Base-by-base conservation (phyloP, 2,888 invertebrate species). In the Drosophila prostipennis region DNA sequence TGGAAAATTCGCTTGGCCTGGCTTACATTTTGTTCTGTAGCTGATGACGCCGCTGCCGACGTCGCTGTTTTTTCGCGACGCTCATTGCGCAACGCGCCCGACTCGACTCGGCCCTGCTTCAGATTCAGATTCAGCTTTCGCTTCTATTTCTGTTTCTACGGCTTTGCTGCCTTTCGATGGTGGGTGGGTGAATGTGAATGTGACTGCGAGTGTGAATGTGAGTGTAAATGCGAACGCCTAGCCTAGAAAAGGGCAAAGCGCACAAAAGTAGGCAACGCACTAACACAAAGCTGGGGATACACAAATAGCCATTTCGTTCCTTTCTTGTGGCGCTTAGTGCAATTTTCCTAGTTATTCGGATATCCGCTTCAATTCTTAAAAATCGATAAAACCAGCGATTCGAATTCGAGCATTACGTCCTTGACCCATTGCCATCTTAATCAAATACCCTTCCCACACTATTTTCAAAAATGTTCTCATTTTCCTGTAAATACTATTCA, bases 251-350 rank as follows among this genome's bases (percentile, higher is more conserved):
- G 69, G 75, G 75, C 76, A 63, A 55, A 65, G 78, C 77, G 77
- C 89, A 72, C 57, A 78, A 88, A 88, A 69, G 86, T 88, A 88
- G 84, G 84, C 84, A 88, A 86, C 63, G 43, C 37, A 14, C 16
- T 10, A 19, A 34, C 16, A 34, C 48, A 34, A 34, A 53, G 40
- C 34, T 34, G 64, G 63, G 64, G 61, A 76, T 59, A 77, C 65
- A 69, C 72, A 74, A 54, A 75, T 57, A 67, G 52, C 7, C 34
- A 34, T 34, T 37, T 37, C 42, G 11, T 48, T 57, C 19, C 37
- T 6, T 52, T 32, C 14, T 10, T 7, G 6, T 26, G 7, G 10
- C 8, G 52, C 36, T 36, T 26, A 29, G 37, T 39, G 56, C 57
- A 32, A 40, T 55, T 57, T 48, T 13, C 32, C 16, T 13, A 6